Conservation (phyloP, 2,797 vertebrate species). For the Antennarius maculatus region DNA sequence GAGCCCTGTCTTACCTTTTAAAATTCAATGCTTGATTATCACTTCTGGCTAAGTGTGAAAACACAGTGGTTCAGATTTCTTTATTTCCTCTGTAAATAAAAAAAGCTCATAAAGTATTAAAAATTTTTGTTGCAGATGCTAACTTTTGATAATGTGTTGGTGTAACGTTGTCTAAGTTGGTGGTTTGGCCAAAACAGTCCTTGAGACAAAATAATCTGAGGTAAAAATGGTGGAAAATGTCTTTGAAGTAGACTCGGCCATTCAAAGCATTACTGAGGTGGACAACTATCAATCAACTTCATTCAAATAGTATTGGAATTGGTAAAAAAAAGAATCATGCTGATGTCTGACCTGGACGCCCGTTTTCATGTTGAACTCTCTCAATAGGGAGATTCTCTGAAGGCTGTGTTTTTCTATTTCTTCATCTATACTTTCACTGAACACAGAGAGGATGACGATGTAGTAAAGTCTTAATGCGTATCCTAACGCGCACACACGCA, state of each 20-base stretch:
- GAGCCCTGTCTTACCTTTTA: no score
- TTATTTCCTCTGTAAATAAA: no score
- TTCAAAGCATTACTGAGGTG: no score
- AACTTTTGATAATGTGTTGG: no score
- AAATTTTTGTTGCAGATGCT: no score
- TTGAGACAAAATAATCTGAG: no score
- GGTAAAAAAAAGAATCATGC: conserved; percentile 3
- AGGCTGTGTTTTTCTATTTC: conserved; percentile 85
- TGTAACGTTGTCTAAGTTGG: not conserved
- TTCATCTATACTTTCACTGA: conserved; percentile 89
- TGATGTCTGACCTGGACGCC: conserved; percentile 89
- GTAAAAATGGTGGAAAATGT: no score
- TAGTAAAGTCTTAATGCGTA: conserved; percentile 31
- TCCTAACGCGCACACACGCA: conserved; percentile 10
- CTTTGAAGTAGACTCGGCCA: no score
- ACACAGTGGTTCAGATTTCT: no score
- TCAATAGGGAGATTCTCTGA: conserved; percentile 92
- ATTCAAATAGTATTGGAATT: not conserved
- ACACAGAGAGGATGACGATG: conserved; percentile 44
- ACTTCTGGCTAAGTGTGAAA: no score
- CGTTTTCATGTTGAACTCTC: conserved; percentile 92
- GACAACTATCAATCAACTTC: not conserved
- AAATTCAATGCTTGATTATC: no score
- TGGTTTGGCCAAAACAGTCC: not conserved
- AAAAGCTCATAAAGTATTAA: no score